A percentile compares a stretch with the other conserved stretches of the same genome.
Evolutionary conservation across 2,797 vertebrate genomes (phyloP).

Genomic region (Tolypeutes matacus): DNA sequence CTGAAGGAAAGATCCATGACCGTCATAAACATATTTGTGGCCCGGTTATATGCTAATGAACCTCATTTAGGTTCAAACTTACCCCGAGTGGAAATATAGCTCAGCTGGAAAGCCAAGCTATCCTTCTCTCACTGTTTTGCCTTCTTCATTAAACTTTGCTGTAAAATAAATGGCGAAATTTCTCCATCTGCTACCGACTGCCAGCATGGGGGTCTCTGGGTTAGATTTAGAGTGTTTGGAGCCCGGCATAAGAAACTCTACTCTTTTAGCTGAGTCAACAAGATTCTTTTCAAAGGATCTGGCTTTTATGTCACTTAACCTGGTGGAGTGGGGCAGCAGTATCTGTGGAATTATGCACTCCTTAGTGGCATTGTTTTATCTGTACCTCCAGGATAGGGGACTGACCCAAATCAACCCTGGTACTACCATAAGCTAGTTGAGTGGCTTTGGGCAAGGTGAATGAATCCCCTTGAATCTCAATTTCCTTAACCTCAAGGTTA

Average conservation of each 20-base stretch:
- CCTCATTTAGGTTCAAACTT: conserved; percentile 80
- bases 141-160: conserved; percentile 46
- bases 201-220: neutral
- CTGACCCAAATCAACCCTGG: neutral
- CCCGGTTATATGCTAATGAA: conserved; percentile 84
- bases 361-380: neutral
- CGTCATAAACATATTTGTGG: conserved; percentile 82
- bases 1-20: conserved; percentile 82
- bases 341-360: neutral
- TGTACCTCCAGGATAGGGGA: neutral
- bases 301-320: neutral
- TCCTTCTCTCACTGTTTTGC: conserved; percentile 49
- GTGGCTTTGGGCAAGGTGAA: neutral
- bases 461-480: neutral
- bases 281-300: neutral
- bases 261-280: neutral
- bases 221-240: neutral
- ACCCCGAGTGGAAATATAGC: conserved; percentile 25
- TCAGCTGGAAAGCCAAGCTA: conserved; percentile 52
- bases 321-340: neutral
- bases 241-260: neutral
- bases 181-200: neutral
- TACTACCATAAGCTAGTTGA: neutral
- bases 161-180: neutral
- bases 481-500: neutral